These are phyloP conservation scores for Acropternis orthonyx DNA, from an alignment of 2,797 vertebrate genomes.

Conservation along the genomic window DNA sequence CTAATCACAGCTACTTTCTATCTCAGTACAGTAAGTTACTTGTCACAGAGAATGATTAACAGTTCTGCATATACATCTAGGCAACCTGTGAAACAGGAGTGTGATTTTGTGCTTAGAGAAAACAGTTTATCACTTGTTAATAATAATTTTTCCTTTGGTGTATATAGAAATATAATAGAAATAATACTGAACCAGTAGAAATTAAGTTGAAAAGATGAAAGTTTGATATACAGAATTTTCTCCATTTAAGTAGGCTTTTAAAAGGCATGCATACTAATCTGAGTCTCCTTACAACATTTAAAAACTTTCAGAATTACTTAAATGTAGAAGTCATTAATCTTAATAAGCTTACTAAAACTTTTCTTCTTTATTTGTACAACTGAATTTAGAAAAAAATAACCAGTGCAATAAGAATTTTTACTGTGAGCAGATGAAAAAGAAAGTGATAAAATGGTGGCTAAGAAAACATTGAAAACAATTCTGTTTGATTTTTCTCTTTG, in stretches of 20 bases:
- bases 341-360: not conserved
- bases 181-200: rapidly evolving
- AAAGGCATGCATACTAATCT: not conserved
- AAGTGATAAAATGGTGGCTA: not conserved
- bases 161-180: not conserved
- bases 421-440: not conserved
- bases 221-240: not conserved
- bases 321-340: not conserved
- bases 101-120: not conserved
- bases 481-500: not conserved
- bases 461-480: not conserved
- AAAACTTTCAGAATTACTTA: not conserved
- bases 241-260: not conserved
- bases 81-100: not conserved
- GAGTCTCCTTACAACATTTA: not conserved
- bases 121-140: not conserved
- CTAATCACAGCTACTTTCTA: not conserved
- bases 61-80: not conserved
- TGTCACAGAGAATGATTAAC: not conserved
- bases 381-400: not conserved
- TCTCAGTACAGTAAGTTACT: not conserved
- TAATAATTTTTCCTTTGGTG: not conserved
- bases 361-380: not conserved
- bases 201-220: not conserved
- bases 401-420: not conserved